Base-by-base conservation (phyloP, 2,888 invertebrate genomes). In the Pandemis corylana region DNA sequence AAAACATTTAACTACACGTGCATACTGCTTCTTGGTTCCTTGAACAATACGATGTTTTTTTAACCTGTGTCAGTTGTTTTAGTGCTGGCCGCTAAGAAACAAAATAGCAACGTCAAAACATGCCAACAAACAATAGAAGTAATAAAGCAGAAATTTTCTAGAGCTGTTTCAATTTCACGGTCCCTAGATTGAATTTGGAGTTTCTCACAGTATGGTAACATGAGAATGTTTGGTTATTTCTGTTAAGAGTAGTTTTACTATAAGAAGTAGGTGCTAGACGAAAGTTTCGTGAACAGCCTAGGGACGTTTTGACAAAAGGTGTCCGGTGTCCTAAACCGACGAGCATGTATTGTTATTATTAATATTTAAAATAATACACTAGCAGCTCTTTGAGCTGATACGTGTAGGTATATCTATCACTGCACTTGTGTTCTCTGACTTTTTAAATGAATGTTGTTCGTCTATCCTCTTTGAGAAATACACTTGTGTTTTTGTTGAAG, bases 131-230 rank as follows among this genome's bases (percentile, higher is more conserved):
- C 75, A 75, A 75, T 75, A 75, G 75, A 71, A 56, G 67, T 67
- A 62, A 70, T 74, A 70, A 75, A 67, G 53, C 44, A 71, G 67
- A 71, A 70, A 75, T 75, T 62, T 67, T 62, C 75, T 75, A 63
- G 75, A 63, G 28, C 70, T 67, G 75, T 71, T 75, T 71, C 70
- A 75, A 75, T 75, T 75, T 75, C 75, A 75, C 63, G 75, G 62
- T 67, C 20, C 66, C 56, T 59, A 71, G 42, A 67, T 75, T 59
- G 71, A 49, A 63, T 75, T 56, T 67, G 44, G 44, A 70, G 44
- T 74, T 75, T 75, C 75, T 62, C 75, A 73, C 64, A 51, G 41
- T 41, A 59, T 20, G 49, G 12, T 49, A 72, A 72, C 41, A 28
- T 44, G 72, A 62, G 72, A 49, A 46, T 46, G 41, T 59, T 66